Evolutionary conservation across 2,888 invertebrate species (phyloP).

Genomic region (Euzetes globulus): DNA sequence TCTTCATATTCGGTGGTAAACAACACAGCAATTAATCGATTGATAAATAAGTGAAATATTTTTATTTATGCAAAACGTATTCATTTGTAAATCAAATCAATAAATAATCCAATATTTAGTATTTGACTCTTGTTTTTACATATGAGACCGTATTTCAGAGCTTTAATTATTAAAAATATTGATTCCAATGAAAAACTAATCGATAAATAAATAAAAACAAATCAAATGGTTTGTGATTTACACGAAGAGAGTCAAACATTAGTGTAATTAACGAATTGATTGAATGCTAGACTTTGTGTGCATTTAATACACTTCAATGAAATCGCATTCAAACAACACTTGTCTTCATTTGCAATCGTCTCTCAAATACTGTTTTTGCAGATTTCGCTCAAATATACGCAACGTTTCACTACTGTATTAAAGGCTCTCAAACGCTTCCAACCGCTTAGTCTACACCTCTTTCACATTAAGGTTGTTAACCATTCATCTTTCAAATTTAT

Average conservation of each 20-base stretch:
- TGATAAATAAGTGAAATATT: background rate
- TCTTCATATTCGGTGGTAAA: conserved; percentile 9
- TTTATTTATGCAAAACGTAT: background rate
- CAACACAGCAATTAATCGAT: background rate
- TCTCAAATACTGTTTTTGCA: background rate
- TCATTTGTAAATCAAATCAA: background rate
- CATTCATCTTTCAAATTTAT: background rate
- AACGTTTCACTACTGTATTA: background rate
- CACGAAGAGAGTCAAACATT: too few relatives aligned
- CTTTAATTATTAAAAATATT: too few relatives aligned
- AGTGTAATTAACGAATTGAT: background rate
- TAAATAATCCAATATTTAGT: background rate
- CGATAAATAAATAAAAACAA: too few relatives aligned
- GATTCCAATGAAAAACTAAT: too few relatives aligned
- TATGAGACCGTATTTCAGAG: too few relatives aligned
- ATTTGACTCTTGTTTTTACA: too few relatives aligned
- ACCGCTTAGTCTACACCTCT: background rate
- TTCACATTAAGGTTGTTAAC: background rate
- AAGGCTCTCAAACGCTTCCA: background rate
- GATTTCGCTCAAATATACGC: conserved; percentile 3
- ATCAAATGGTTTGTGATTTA: too few relatives aligned
- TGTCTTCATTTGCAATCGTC: background rate
- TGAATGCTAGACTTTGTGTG: background rate
- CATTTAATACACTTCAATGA: background rate
- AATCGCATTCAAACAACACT: background rate